Conservation (phyloP, 35 echinoderm and acorn worm species). For the Ophiothrix spiculata region DNA sequence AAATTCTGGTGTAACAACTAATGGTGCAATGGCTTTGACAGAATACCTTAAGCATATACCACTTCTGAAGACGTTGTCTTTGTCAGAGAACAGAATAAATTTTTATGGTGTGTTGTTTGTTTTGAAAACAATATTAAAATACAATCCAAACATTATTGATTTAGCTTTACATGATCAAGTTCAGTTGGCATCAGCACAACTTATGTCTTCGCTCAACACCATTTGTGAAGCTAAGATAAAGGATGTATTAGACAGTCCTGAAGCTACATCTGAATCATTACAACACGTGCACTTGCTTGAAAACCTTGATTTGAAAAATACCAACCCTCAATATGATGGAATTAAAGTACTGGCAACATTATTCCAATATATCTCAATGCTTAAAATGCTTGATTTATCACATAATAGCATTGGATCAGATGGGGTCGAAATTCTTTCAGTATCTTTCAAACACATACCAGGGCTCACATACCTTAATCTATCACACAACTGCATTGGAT, state of each 20-base stretch:
- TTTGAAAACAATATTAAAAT: too few species aligned
- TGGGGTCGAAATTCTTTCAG: background rate
- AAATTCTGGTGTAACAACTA: background rate
- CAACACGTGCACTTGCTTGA: background rate
- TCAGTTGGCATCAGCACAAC: too few species aligned
- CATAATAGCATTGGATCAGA: background rate
- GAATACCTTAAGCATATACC: background rate
- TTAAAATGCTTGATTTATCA: background rate
- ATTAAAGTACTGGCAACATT: background rate
- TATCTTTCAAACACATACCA: background rate
- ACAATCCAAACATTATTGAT: too few species aligned
- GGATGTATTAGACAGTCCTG: too few species aligned
- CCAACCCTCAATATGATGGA: background rate
- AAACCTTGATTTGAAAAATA: background rate
- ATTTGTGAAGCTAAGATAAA: too few species aligned
- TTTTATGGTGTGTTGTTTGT: too few species aligned
- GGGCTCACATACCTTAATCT: background rate
- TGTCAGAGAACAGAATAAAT: too few species aligned
- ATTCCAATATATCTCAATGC: background rate
- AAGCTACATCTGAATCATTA: background rate
- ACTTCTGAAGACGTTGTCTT: too few species aligned
- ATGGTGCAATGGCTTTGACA: background rate
- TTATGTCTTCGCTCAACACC: too few species aligned
- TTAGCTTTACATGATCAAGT: too few species aligned
- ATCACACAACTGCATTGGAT: background rate